Evolutionary conservation across 1,140 invertebrate species (phyloP).

Genomic region (Calosoma granatense): DNA sequence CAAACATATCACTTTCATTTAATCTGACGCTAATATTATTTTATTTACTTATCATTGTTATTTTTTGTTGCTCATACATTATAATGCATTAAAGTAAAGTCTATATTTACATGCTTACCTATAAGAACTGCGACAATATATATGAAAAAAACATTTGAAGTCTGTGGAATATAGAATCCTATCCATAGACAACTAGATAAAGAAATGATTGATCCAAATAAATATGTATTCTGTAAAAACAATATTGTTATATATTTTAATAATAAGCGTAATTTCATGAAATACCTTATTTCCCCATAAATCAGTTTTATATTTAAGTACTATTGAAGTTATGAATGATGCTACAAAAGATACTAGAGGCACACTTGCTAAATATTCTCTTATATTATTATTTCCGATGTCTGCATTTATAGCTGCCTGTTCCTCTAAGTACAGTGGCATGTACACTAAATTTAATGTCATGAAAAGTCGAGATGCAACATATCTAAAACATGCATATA

Average conservation of each 20-base stretch:
- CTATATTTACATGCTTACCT: no score
- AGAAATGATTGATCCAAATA: conserved; percentile 51
- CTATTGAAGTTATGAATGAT: conserved; percentile 71
- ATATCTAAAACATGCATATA: conserved; percentile 43
- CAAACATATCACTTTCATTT: no score
- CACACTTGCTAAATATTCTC: conserved; percentile 68
- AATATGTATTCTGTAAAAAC: conserved; percentile 46
- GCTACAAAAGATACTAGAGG: conserved; percentile 76
- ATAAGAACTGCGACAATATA: conserved; percentile 57
- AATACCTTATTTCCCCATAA: conserved; percentile 28
- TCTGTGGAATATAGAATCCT: conserved; percentile 38
- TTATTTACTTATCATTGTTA: no score
- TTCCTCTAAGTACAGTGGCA: conserved; percentile 79
- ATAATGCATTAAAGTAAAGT: no score
- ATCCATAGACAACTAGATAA: conserved; percentile 53
- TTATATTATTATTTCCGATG: conserved; percentile 26
- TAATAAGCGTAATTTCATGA: conserved; percentile 8
- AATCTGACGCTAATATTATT: no score
- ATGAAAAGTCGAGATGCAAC: conserved; percentile 75
- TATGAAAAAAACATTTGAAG: conserved; percentile 39
- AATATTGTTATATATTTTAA: not conserved
- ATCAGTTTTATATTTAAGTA: conserved; percentile 58
- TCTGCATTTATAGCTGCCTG: conserved; percentile 43
- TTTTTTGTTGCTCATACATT: no score
- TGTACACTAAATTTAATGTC: conserved; percentile 75